Conservation (phyloP, 2,113 vertebrate genomes). For the Potamarius usumacintae region DNA sequence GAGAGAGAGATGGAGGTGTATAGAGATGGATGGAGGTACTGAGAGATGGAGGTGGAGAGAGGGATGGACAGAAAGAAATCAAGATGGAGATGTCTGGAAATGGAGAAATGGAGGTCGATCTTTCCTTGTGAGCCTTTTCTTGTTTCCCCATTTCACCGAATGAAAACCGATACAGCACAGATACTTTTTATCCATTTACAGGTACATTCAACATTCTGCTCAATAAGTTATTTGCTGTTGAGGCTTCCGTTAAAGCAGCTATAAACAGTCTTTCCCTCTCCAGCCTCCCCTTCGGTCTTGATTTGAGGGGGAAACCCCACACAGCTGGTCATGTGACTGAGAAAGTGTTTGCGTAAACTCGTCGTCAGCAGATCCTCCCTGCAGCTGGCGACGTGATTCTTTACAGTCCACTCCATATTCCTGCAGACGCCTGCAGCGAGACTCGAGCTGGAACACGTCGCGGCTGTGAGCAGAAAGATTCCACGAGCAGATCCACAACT, state of each 20-base stretch:
- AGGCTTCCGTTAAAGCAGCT: not conserved
- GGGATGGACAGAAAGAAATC: too few relatives aligned
- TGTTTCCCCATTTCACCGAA: not conserved
- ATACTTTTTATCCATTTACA: not conserved
- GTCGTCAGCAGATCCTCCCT: not conserved
- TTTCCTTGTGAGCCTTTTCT: not conserved
- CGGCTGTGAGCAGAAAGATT: not conserved
- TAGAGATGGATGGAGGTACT: too few relatives aligned
- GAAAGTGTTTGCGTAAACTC: not conserved
- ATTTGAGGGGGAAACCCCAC: not conserved
- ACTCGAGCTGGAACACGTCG: not conserved
- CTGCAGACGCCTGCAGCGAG: not conserved
- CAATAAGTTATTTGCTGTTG: not conserved
- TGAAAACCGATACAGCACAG: not conserved
- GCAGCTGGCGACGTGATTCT: not conserved
- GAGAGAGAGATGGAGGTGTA: not conserved
- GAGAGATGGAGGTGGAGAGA: too few relatives aligned
- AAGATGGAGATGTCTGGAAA: too few relatives aligned
- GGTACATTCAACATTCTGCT: not conserved
- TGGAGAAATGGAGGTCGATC: not conserved
- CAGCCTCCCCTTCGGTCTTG: not conserved
- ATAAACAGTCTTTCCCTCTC: not conserved
- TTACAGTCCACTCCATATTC: not conserved
- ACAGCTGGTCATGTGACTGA: not conserved
- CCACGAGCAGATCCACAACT: slow-evolving; percentile 5